Base-by-base conservation (phyloP, 2,888 invertebrate species). In the Drosophila bunnanda region DNA sequence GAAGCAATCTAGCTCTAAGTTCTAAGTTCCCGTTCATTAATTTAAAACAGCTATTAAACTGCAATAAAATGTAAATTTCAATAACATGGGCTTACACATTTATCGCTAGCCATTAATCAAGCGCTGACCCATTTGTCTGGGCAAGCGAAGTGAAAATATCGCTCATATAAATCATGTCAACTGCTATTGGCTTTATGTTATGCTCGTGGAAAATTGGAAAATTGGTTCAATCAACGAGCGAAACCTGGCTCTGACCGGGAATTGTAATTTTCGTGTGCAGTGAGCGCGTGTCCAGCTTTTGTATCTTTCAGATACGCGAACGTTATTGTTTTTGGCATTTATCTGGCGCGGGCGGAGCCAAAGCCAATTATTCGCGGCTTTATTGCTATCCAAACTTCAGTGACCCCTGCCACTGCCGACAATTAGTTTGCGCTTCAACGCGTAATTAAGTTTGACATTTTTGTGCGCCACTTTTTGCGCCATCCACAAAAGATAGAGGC, bases 351-450 rank as follows among this genome's bases (percentile, higher is more conserved):
- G 48, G 64, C 67, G 60, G 53, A 36, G 58, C 64, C 55, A 58
- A 41, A 69, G 76, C 48, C 76, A 81, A 81, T 80, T 81, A 78
- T 71, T 69, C 60, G 22, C 41, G 50, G 39, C 65, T 38, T 39
- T 46, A 56, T 69, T 36, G 43, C 64, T 50, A 67, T 50, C 59
- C 59, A 60, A 76, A 78, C 73, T 78, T 50, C 67, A 55, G 28
- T 56, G 67, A 44, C 60, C 56, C 52, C 60, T 52, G 32, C 15
- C 68, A 32, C 60, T 20, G n/a, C 20, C 34, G 25, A 48, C 72
- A 82, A 88, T 82, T 82, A 72, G 86, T 84, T 83, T 86, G 73
- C 79, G 87, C 87, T 77, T 88, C 89, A 76, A 75, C 88, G 89
- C 87, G 73, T 87, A 86, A 88, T 85, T 88, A 76, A 76, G 61